These are phyloP conservation scores for Philonicus albiceps DNA, from an alignment of 2,888 invertebrate genomes.

Conservation along the genomic window DNA sequence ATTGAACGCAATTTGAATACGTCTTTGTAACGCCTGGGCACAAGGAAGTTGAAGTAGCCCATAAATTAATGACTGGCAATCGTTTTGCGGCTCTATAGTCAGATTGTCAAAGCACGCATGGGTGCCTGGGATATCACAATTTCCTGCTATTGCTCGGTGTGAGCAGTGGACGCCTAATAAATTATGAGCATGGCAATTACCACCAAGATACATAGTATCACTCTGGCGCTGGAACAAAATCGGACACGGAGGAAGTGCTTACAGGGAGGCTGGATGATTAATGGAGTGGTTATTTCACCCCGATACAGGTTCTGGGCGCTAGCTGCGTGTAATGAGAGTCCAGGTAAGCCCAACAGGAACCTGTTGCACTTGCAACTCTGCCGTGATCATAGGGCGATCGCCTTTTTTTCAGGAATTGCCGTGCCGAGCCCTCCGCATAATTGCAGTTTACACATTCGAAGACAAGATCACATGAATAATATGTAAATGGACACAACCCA, in stretches of 20 bases:
- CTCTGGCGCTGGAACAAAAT: neutral
- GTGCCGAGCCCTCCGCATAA: constrained; percentile 14
- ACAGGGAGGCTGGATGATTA: constrained; percentile 35
- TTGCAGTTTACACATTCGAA: constrained; percentile 38
- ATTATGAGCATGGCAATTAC: constrained; percentile 41
- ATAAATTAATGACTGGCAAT: neutral
- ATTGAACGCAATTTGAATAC: neutral
- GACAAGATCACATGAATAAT: constrained; percentile 40
- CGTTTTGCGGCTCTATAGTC: neutral
- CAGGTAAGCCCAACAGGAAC: neutral
- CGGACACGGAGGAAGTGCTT: constrained; percentile 26
- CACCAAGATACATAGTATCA: constrained; percentile 24
- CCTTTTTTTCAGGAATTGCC: constrained; percentile 7
- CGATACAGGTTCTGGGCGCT: neutral
- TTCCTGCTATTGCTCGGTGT: neutral
- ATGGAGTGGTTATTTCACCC: constrained; percentile 35
- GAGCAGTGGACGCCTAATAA: constrained; percentile 40
- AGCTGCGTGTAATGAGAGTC: neutral
- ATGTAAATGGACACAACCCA: neutral
- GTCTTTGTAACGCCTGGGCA: neutral
- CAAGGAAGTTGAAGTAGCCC: neutral
- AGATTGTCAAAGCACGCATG: constrained; percentile 13
- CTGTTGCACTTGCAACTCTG: neutral
- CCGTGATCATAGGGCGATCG: neutral
- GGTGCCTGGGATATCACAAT: neutral